Conservation (phyloP, 2,113 vertebrate genomes). For the Loxodonta africana region DNA sequence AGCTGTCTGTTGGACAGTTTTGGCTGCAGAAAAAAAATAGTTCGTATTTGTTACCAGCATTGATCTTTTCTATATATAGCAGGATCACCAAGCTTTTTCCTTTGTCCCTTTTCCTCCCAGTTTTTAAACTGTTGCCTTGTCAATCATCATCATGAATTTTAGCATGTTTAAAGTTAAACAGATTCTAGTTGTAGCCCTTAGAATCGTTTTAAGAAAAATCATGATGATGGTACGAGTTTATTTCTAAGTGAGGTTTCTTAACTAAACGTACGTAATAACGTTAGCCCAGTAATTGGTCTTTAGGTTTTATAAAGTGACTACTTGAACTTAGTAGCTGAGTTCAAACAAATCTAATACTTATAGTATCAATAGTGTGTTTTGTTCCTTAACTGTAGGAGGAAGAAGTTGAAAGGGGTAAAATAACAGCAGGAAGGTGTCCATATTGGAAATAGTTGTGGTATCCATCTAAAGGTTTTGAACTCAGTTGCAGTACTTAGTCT, state of each 20-base stretch:
- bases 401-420: conserved; percentile 1
- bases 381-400: not conserved
- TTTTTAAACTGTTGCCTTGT: conserved; percentile 35
- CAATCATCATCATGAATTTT: not conserved
- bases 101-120: not conserved
- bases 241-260: conserved; percentile 47
- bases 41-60: not conserved
- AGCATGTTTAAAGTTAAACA: not conserved
- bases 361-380: conserved; percentile 7
- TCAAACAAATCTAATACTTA: conserved; percentile 36
- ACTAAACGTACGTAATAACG: not conserved
- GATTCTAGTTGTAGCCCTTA: not conserved
- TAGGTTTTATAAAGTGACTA: conserved; percentile 52
- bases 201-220: conserved; percentile 35
- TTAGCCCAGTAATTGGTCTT: conserved; percentile 15
- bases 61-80: not conserved
- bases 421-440: not conserved
- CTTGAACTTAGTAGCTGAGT: conserved; percentile 48
- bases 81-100: conserved; percentile 2
- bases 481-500: conserved; percentile 40
- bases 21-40: not conserved
- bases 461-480: conserved; percentile 5
- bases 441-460: not conserved
- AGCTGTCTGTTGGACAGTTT: not conserved
- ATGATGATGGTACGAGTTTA: not conserved